These are phyloP conservation scores for Aphelocoma californica DNA, from an alignment of 2,797 vertebrate species.

Conservation along the genomic window DNA sequence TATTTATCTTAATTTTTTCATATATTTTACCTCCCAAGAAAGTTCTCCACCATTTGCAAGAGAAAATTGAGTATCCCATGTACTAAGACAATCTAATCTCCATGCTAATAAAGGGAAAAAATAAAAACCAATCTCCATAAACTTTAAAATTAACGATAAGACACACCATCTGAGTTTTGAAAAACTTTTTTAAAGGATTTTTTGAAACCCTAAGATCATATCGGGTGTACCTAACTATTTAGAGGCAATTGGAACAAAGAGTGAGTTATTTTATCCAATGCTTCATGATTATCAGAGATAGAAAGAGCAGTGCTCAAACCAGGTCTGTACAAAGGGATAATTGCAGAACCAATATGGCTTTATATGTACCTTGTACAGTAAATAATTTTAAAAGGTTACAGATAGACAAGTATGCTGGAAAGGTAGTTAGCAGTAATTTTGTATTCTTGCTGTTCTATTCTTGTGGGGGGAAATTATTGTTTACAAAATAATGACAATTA, in stretches of 20 bases:
- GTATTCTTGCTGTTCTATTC: not conserved
- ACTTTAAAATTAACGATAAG: not conserved
- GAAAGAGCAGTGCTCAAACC: not conserved
- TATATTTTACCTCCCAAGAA: not conserved
- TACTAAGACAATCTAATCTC: not conserved
- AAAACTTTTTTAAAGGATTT: not conserved
- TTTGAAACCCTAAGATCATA: not conserved
- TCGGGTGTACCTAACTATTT: not conserved
- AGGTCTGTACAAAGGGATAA: not conserved
- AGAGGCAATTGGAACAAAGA: not conserved
- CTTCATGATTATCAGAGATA: not conserved
- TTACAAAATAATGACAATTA: constrained; percentile 11
- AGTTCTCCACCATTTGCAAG: not conserved
- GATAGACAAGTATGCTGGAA: not conserved
- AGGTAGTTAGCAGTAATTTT: not conserved
- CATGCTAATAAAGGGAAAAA: fast-evolving
- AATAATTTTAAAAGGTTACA: not conserved
- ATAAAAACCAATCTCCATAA: not conserved
- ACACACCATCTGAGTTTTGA: not conserved
- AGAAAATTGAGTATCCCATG: not conserved
- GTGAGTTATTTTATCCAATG: not conserved
- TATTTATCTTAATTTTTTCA: not conserved
- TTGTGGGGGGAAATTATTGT: not conserved
- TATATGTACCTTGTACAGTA: not conserved
- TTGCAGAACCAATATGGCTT: not conserved